Evolutionary conservation across 1,140 invertebrate species (phyloP), one percentile per base, ranked within the genome.

Genomic region (Episyrphus balteatus): DNA sequence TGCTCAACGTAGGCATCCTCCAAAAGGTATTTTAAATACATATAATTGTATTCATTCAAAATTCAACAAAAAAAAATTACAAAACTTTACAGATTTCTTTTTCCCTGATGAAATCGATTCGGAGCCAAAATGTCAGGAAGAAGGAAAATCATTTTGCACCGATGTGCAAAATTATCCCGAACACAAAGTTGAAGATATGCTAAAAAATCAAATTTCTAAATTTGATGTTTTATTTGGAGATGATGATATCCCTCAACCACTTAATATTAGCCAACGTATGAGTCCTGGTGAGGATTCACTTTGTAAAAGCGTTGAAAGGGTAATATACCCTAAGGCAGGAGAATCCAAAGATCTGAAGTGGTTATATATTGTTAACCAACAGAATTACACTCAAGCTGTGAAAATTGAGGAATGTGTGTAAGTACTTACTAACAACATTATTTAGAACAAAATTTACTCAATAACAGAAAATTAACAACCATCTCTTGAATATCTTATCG

Each of bases 381-480:
- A 58, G 0, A 55, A 65, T 14, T 62, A 58, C 47, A 62, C 54
- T 36, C 65, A 68, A 50, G 61, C 52, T 47, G 54, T 66, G 13
- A 54, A 55, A 9, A 53, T 70, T 19, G 68, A 70, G 18, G 55
- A 66, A 34, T 70, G 68, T 58, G 49, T 56, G 68, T 70, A 44
- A 69, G 67, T 58, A 30, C n/a, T 12, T 17, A 30, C 5, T 42
- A 43, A 30, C 33, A 44, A n/a, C n/a, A n/a, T n/a, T n/a, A n/a
- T n/a, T n/a, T n/a, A n/a, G n/a, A n/a, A n/a, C n/a, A n/a, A n/a
- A n/a, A n/a, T n/a, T n/a, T n/a, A n/a, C n/a, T n/a, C n/a, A n/a
- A n/a, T n/a, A n/a, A n/a, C n/a, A n/a, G n/a, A n/a, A n/a, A n/a
- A n/a, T n/a, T n/a, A n/a, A n/a, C n/a, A n/a, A n/a, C n/a, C n/a